Evolutionary conservation across 2,797 vertebrate genomes (phyloP), one percentile per base, ranked within the genome.

Genomic region (Cyprinella venusta): DNA sequence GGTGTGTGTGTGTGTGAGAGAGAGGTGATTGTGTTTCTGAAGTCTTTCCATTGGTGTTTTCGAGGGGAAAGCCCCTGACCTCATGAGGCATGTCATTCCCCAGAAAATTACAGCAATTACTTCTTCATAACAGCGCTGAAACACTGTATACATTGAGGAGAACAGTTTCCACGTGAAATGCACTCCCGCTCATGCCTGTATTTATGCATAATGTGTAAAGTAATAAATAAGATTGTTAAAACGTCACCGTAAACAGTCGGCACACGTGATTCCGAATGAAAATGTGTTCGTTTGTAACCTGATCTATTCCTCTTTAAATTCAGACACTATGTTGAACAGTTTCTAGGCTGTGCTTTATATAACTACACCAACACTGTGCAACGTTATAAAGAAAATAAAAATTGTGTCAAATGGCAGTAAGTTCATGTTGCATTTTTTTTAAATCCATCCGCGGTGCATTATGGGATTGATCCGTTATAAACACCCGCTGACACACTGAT

Each of bases 101-200:
- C 68, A 84, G 69, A 80, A 90, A 91, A 92, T 91, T 90, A 87
- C 61, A 15, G 86, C 89, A 90, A 90, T 91, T 92, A 91, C 91
- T 92, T 92, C 92, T 92, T 90, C 91, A 91, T 90, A 90, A 92
- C 90, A 89, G 89, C 81, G 76, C 88, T 87, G 88, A 89, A 90
- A 92, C 88, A 88, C 87, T 91, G 92, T 89, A 84, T 89, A 89
- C 89, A 89, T 88, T 88, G 87, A 89, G 86, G 89, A 91, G 85
- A 92, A 93, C 89, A 91, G 88, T 90, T 90, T 92, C 88, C 91
- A 91, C 90, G 85, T 90, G 90, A 91, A 92, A 92, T 87, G 88
- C 90, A 88, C n/a, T 80, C 88, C 89, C 88, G 82, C 92, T 91
- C 88, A 65, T 72, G 26, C 68, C 6, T 80, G 52, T 18, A 30